These are phyloP conservation scores for Calephelis virginiensis DNA, from an alignment of 1,140 invertebrate genomes.

Conservation along the genomic window DNA sequence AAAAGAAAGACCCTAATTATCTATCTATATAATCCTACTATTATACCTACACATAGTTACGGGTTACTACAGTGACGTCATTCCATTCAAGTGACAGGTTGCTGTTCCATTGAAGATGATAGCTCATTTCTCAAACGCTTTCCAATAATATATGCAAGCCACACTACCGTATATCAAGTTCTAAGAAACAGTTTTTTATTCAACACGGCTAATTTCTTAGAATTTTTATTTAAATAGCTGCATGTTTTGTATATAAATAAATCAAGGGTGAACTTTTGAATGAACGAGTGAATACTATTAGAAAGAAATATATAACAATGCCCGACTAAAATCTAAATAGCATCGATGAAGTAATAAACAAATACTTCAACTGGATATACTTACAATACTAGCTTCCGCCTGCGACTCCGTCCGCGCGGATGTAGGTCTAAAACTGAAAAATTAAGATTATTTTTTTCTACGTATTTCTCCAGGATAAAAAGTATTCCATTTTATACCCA, in stretches of 20 bases:
- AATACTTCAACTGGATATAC: too few relatives aligned
- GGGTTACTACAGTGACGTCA: slow-evolving; percentile 62
- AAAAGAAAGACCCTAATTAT: slow-evolving; percentile 71
- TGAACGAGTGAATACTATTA: background rate
- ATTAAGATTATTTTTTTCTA: too few relatives aligned
- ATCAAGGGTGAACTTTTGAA: background rate
- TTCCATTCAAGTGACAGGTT: slow-evolving; percentile 55
- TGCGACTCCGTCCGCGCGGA: too few relatives aligned
- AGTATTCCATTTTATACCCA: too few relatives aligned
- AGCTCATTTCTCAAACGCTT: slow-evolving; percentile 12
- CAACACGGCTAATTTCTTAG: background rate
- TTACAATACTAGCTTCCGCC: too few relatives aligned
- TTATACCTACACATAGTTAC: slow-evolving; percentile 40
- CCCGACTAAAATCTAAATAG: too few relatives aligned
- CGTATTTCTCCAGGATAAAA: too few relatives aligned
- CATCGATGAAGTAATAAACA: too few relatives aligned
- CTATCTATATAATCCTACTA: slow-evolving; percentile 53
- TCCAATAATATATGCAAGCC: background rate
- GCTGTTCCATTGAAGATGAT: slow-evolving; percentile 48
- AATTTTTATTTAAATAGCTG: too few relatives aligned
- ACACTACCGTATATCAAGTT: background rate
- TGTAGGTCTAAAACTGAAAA: too few relatives aligned
- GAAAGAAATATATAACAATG: too few relatives aligned
- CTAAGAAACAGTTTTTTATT: background rate
- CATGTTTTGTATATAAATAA: background rate